Percentiles rank a stretch among this genome's conserved stretches.
phyloP scores from a whole-genome alignment of 1,140 invertebrate species.

The Pseudomyrmex concolor region DNA sequence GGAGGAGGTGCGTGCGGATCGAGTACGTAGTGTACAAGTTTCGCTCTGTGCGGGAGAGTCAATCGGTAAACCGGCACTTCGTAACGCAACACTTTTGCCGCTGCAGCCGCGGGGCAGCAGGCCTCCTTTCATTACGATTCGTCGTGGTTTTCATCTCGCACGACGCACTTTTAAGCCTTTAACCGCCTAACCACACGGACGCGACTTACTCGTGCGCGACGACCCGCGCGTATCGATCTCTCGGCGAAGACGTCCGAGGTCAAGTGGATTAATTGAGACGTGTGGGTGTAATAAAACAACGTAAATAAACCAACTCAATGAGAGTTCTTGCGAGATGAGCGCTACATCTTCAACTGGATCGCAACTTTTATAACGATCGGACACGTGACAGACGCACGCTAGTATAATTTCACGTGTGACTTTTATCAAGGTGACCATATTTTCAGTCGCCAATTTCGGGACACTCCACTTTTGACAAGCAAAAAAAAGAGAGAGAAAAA shows the following conservation, averaged over 20 bases:
- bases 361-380: too few relatives aligned
- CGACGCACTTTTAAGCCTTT: constrained; percentile 65
- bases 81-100: constrained; percentile 63
- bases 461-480: too few relatives aligned
- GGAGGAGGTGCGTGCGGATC: background rate
- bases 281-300: background rate
- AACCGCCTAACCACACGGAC: constrained; percentile 46
- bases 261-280: constrained; percentile 24
- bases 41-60: constrained; percentile 64
- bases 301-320: background rate
- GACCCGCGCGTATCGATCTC: constrained; percentile 13
- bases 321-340: background rate
- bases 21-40: background rate
- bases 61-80: constrained; percentile 73
- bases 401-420: too few relatives aligned
- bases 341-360: background rate
- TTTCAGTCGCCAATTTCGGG: too few relatives aligned
- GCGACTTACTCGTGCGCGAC: constrained; percentile 8
- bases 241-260: constrained; percentile 13
- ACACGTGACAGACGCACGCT: too few relatives aligned
- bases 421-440: too few relatives aligned
- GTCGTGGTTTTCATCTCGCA: constrained; percentile 75
- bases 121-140: constrained; percentile 77
- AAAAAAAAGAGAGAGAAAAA: too few relatives aligned
- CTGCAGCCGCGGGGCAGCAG: constrained; percentile 62